Evolutionary conservation across 2,797 vertebrate species (phyloP).

Genomic region (Gorsachius magnificus): DNA sequence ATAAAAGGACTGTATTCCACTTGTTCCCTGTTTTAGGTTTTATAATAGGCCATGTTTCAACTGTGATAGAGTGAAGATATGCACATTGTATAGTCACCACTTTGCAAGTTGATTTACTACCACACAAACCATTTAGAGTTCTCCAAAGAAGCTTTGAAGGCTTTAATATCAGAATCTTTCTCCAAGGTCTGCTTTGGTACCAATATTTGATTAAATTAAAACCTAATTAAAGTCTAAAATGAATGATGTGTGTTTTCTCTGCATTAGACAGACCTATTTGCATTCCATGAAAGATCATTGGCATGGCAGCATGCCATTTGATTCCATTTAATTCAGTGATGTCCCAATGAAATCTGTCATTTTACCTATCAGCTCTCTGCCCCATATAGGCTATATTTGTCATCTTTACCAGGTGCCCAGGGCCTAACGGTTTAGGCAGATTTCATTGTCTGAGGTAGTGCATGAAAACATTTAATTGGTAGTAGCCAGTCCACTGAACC

Average conservation of each 20-base stretch:
- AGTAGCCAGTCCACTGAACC: constrained; percentile 34
- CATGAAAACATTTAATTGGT: constrained; percentile 5
- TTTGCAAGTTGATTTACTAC: constrained; percentile 50
- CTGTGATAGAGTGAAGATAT: background rate
- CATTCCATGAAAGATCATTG: constrained; percentile 37
- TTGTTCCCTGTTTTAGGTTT: background rate
- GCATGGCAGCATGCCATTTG: constrained; percentile 44
- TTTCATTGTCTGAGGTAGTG: constrained; percentile 49
- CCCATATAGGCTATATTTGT: background rate
- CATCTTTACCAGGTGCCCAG: constrained; percentile 19
- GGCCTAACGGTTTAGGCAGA: constrained; percentile 34
- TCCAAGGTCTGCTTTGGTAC: constrained; percentile 56
- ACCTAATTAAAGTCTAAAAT: constrained; percentile 65
- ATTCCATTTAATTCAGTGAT: constrained; percentile 14
- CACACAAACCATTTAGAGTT: constrained; percentile 9
- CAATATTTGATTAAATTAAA: constrained; percentile 69
- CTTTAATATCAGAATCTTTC: constrained; percentile 59
- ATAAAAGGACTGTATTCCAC: background rate
- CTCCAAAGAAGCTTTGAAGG: constrained; percentile 28
- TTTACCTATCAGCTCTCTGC: background rate
- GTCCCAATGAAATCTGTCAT: background rate
- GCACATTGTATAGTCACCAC: background rate
- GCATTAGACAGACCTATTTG: constrained; percentile 42
- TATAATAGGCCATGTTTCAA: background rate
- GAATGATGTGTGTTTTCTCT: constrained; percentile 50